phyloP scores from a whole-genome alignment of 2,888 invertebrate species.

The Ferdinandea cuprea region DNA sequence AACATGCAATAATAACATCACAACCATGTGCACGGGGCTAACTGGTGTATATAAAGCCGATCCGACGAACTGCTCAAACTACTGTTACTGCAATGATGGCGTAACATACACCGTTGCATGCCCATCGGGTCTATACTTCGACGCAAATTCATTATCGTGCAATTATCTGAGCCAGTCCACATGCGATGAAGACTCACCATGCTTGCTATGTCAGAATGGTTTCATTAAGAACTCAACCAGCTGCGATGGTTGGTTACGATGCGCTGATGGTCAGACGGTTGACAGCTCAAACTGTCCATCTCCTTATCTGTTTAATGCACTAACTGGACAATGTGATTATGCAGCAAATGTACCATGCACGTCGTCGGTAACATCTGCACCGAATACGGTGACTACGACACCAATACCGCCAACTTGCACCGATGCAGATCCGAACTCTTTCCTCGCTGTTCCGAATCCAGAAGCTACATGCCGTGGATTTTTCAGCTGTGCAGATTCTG shows the following conservation, averaged over 20 bases:
- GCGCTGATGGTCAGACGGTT: slow-evolving; percentile 76
- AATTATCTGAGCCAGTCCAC: slow-evolving; percentile 60
- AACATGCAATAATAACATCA: slow-evolving; percentile 6
- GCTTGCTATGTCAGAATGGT: slow-evolving; percentile 76
- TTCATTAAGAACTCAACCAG: slow-evolving; percentile 77
- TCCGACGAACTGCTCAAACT: slow-evolving; percentile 43
- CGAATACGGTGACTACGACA: neutral
- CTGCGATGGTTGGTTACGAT: slow-evolving; percentile 79
- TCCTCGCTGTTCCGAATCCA: slow-evolving; percentile 68
- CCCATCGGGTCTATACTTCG: slow-evolving; percentile 14
- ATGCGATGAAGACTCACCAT: slow-evolving; percentile 78
- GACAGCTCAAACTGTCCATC: slow-evolving; percentile 77
- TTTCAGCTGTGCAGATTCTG: slow-evolving; percentile 75
- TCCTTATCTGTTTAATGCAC: slow-evolving; percentile 76
- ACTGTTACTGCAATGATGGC: slow-evolving; percentile 43
- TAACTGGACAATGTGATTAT: slow-evolving; percentile 77
- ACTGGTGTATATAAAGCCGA: slow-evolving; percentile 31
- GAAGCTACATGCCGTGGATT: slow-evolving; percentile 79
- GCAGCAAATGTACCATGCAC: slow-evolving; percentile 76
- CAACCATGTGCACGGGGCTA: slow-evolving; percentile 34
- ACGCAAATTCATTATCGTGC: slow-evolving; percentile 74
- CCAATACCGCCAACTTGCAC: neutral
- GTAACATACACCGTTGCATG: neutral
- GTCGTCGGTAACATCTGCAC: neutral
- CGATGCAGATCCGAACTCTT: neutral